Base-by-base conservation (phyloP, 2,113 vertebrate genomes). In the Saguinus imperator region DNA sequence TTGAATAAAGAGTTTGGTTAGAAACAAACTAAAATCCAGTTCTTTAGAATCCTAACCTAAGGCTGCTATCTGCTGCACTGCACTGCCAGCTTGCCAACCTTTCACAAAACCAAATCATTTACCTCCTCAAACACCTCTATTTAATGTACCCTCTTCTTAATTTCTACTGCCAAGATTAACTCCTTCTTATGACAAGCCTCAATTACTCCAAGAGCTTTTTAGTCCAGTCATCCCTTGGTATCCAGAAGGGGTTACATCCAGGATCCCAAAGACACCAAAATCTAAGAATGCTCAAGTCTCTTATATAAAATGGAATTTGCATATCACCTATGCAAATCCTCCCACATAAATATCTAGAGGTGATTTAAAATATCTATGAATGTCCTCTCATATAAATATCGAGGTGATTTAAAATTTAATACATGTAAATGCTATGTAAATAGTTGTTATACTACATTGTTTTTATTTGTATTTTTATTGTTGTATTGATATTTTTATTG, bases 161-260 rank as follows among this genome's bases (percentile, higher is more conserved):
- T 79, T 73, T 75, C 82, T 80, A 81, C 58, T 86, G 85, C 21
- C 93, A 93, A 52, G 17, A 64, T 77, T 23, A 84, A 94, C 25
- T 61, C 57, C 58, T 87, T 94, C 35, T 75, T 92, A 73, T 21
- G 37, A 93, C n/a, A 94, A 95, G 85, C 8, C 4, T 66, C 55
- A 75, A 83, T 37, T 75, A 90, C 11, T 92, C 13, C 55, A 89
- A 89, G 4, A 90, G 45, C 64, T 92, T 97, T 68, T 64, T 48
- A 35, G 58, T 64, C 48, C 0, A 25, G 21, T 43, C 21, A 27
- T 27, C 40, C 72, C 40, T 75, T 9, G 6, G 40, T 43, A 43
- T 75, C 40, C 72, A 43, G 21, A 75, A 12, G 23, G 40, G 40
- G 40, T 14, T 75, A 23, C 43, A 17, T 77, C 43, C 14, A 32